phyloP scores from a whole-genome alignment of 2,888 invertebrate genomes.

The Pseudococcus jackbeardsleyi region DNA sequence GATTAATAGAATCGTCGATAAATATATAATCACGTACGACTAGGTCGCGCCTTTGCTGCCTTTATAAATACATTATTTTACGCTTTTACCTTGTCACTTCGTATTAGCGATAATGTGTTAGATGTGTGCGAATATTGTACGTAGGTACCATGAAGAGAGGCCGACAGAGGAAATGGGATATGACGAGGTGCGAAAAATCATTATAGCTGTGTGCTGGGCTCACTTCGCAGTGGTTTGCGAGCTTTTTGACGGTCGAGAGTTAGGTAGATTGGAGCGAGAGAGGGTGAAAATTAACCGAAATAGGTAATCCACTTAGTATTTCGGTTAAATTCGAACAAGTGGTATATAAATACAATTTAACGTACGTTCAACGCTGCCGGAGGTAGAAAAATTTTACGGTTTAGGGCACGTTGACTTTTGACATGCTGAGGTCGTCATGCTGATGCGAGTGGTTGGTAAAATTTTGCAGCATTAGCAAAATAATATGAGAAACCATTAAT shows the following conservation, averaged over 20 bases:
- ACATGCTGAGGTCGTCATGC: neutral
- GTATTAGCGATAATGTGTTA: neutral
- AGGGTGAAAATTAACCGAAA: neutral
- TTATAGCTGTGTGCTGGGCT: no score
- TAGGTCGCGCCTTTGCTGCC: neutral
- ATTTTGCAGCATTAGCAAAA: neutral
- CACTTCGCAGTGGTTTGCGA: neutral
- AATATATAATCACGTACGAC: slow-evolving; percentile 23
- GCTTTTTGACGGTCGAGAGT: neutral
- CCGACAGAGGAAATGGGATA: neutral
- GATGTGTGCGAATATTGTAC: neutral
- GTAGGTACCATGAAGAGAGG: no score
- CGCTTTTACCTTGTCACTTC: slow-evolving; percentile 9
- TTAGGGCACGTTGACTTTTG: neutral
- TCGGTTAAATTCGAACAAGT: neutral
- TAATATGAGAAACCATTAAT: no score
- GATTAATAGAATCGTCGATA: slow-evolving; percentile 12
- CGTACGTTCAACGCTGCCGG: neutral
- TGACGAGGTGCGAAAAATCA: neutral
- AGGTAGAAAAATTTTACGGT: neutral
- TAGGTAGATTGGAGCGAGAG: neutral
- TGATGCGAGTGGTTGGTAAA: neutral
- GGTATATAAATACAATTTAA: neutral
- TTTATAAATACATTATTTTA: slow-evolving; percentile 23
- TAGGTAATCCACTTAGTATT: neutral